A percentile compares a stretch with the other conserved stretches of the same genome.
Evolutionary conservation across 2,113 vertebrate species (phyloP).

Genomic region (Leptobrachium ailaonicum): DNA sequence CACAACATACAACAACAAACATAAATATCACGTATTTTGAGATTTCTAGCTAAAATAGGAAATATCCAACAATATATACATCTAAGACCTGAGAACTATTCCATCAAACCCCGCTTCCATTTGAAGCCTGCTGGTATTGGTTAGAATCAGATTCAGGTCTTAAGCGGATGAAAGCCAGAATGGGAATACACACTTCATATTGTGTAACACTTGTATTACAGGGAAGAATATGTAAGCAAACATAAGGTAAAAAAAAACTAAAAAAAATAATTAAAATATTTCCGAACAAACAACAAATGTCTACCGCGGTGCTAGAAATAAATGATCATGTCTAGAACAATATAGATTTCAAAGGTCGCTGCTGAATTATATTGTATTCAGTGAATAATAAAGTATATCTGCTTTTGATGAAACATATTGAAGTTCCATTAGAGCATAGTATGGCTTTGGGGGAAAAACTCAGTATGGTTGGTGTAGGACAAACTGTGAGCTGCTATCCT

Average conservation of each 20-base stretch:
- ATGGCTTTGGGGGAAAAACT: slow-evolving; percentile 6
- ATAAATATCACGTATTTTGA: no score
- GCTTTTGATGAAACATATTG: neutral
- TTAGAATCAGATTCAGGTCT: no score
- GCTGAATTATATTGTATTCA: neutral
- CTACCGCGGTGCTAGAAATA: neutral
- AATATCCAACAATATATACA: no score
- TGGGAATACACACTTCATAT: no score
- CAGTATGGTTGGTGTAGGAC: slow-evolving; percentile 8
- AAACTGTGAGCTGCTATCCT: neutral
- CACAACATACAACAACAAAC: no score
- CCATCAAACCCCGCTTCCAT: no score
- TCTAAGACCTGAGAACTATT: no score
- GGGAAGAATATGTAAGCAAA: neutral
- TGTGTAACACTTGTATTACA: neutral
- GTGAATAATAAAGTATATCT: neutral
- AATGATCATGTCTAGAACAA: neutral
- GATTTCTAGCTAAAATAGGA: no score
- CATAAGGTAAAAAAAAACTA: neutral
- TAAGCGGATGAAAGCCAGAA: no score
- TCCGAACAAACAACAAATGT: neutral
- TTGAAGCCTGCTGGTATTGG: no score
- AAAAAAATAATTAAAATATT: neutral
- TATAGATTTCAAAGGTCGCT: neutral
- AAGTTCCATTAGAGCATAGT: neutral